Base-by-base conservation (phyloP, 2,797 vertebrate species). In the Girardinus metallicus region DNA sequence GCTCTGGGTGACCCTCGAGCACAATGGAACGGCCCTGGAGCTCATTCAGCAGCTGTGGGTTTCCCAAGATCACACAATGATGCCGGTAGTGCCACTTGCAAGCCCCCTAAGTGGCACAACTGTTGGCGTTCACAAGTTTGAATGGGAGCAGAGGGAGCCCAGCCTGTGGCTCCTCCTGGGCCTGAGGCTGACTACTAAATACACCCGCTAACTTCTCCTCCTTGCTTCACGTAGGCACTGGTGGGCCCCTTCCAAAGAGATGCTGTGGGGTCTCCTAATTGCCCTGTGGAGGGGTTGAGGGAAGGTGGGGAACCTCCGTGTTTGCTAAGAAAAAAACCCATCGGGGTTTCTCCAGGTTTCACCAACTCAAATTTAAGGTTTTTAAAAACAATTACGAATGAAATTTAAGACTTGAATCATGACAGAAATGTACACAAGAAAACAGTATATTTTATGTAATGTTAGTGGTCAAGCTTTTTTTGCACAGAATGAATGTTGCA, bases 31-130 rank as follows among this genome's bases (percentile, higher is more conserved):
- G 66, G 85, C 92, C 94, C 91, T 86, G 89, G 90, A 93, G 91
- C 94, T 94, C 93, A 95, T 95, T 95, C 91, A 95, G 92, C 97
- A 98, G 97, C 97, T 97, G 97, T 95, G 80, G 78, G 86, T 94
- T 96, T 97, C 96, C 96, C 95, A 97, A 94, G 95, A 94, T 91
- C 90, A 93, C 91, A 97, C 96, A 97, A 97, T 96, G 95, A 94
- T 92, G 93, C 91, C 88, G 93, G 95, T 92, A 86, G 86, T 87
- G 90, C 93, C 95, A 96, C 93, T 95, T 95, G 94, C 94, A 95
- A 95, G 93, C 89, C 92, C 88, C 90, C 91, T 85, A 90, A 95
- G 94, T 93, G 88, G 93, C 95, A 96, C 84, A 88, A 95, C 95
- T 95, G 95, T 93, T 93, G 85, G 83, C 51, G 87, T 96, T 96